Evolutionary conservation across 1,140 invertebrate genomes (phyloP).

Genomic region (Calliopsis andreniformis): DNA sequence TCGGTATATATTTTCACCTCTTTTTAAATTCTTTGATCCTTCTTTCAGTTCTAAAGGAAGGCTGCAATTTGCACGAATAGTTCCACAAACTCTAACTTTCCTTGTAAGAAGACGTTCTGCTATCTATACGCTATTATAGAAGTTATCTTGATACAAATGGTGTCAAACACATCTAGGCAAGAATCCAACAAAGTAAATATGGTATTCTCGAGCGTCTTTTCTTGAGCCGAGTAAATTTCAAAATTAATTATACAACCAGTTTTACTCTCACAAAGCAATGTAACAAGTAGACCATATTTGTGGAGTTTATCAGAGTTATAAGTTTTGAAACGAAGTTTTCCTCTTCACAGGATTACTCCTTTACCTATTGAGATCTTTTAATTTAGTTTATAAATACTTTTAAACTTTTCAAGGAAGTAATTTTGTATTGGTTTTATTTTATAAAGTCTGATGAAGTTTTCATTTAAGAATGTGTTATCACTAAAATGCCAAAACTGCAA

Average conservation of each 20-base stretch:
- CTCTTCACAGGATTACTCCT: conserved; percentile 29
- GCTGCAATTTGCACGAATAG: conserved; percentile 38
- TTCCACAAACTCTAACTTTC: conserved; percentile 45
- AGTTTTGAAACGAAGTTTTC: conserved; percentile 41
- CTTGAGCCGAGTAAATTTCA: conserved; percentile 42
- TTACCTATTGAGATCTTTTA: conserved; percentile 14
- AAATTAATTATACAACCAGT: conserved; percentile 33
- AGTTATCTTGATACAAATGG: conserved; percentile 44
- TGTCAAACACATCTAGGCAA: conserved; percentile 39
- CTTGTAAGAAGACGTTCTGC: conserved; percentile 32
- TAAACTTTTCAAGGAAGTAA: conserved; percentile 33
- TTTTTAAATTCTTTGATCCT: conserved; percentile 22
- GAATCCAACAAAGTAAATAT: conserved; percentile 32
- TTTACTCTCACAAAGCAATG: conserved; percentile 31
- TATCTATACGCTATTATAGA: conserved; percentile 45
- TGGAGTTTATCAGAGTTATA: conserved; percentile 31
- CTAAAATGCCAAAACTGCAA: conserved; percentile 36
- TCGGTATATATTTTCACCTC: conserved; percentile 30
- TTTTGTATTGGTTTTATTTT: conserved; percentile 44
- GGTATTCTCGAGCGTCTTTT: conserved; percentile 23
- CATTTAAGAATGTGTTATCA: conserved; percentile 32
- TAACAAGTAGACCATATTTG: conserved; percentile 40
- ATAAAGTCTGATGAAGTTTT: conserved; percentile 17
- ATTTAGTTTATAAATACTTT: conserved; percentile 32
- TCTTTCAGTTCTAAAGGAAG: conserved; percentile 29